phyloP scores from a whole-genome alignment of 2,888 invertebrate genomes.

The Neoaliturus tenellus region DNA sequence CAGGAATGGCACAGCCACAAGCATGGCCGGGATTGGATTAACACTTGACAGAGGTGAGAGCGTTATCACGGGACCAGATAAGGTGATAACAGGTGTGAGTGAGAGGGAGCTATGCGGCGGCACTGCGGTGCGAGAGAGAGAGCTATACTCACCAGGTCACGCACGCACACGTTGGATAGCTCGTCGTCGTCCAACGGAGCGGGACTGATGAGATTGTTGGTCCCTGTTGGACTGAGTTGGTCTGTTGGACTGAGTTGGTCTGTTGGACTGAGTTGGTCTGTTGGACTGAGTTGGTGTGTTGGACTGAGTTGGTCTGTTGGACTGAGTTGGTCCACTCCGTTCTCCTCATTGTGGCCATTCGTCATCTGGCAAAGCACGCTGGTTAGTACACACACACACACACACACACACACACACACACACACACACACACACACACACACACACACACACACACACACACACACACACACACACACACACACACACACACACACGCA shows the following conservation, averaged over 20 bases:
- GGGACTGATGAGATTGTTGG: constrained; percentile 33
- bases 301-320: neutral
- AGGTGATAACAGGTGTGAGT: neutral
- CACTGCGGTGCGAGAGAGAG: neutral
- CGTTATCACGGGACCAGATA: constrained; percentile 5
- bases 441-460: constrained; percentile 29
- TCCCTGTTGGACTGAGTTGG: neutral
- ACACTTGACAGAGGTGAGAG: neutral
- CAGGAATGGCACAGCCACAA: constrained; percentile 26
- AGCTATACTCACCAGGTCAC: constrained; percentile 77
- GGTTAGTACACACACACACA: constrained; percentile 24
- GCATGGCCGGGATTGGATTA: constrained; percentile 16
- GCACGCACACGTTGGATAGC: constrained; percentile 79
- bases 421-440: constrained; percentile 25
- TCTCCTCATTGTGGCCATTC: constrained; percentile 47
- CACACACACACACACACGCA: constrained; percentile 25
- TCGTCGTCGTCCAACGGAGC: constrained; percentile 72
- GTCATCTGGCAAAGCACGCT: constrained; percentile 49
- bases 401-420: constrained; percentile 14
- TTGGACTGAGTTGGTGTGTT: neutral
- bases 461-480: constrained; percentile 29
- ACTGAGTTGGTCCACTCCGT: neutral
- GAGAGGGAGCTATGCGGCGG: neutral
- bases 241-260: neutral
- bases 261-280: no score